These are phyloP conservation scores for Sorex araneus DNA, from an alignment of 2,113 vertebrate species.

Conservation along the genomic window DNA sequence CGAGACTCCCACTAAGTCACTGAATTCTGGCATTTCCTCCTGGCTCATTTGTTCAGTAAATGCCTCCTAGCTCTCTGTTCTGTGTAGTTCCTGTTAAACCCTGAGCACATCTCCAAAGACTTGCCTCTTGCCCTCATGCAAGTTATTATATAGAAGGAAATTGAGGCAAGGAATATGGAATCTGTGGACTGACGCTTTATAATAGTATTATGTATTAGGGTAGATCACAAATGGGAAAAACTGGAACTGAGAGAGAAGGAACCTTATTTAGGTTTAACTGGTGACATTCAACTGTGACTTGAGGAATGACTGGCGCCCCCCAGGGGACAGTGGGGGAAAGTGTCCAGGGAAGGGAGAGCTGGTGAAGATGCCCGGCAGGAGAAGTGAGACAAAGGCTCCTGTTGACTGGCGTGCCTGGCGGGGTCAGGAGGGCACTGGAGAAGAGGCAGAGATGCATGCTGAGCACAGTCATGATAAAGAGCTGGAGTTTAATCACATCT, in stretches of 20 bases:
- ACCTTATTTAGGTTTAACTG: constrained; percentile 27
- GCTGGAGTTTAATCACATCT: constrained; percentile 55
- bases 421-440: background rate
- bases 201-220: background rate
- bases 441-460: background rate
- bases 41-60: constrained; percentile 25
- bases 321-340: background rate
- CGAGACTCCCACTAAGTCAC: background rate
- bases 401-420: background rate
- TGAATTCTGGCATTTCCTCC: background rate
- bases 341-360: background rate
- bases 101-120: background rate
- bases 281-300: constrained; percentile 12
- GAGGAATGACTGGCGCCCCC: background rate
- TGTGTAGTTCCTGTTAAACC: constrained; percentile 33
- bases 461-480: constrained; percentile 27
- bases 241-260: constrained; percentile 32
- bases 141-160: constrained; percentile 40
- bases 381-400: background rate
- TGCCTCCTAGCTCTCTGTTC: background rate
- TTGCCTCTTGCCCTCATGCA: constrained; percentile 28
- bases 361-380: background rate
- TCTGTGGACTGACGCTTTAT: background rate
- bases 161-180: constrained; percentile 41
- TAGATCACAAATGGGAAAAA: background rate